phyloP scores from a whole-genome alignment of 2,888 invertebrate species.

The Cristatella mucedo region DNA sequence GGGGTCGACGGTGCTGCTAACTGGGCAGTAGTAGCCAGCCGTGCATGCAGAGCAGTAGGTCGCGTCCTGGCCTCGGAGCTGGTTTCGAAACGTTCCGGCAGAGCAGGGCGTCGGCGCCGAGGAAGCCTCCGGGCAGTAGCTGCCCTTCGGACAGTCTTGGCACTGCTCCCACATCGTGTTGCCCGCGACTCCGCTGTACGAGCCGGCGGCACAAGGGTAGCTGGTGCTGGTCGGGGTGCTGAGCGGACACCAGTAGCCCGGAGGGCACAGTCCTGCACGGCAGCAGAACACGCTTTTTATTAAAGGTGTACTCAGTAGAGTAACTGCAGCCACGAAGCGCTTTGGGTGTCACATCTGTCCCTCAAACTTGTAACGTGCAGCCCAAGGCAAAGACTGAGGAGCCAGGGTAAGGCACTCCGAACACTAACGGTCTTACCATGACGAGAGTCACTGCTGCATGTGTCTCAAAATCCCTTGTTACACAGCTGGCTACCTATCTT shows the following conservation, averaged over 20 bases:
- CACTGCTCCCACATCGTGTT: slow-evolving; percentile 29
- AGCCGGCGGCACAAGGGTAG: slow-evolving; percentile 30
- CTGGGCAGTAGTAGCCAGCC: slow-evolving; percentile 32
- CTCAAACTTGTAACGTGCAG: too few species aligned
- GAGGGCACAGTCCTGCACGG: slow-evolving; percentile 16
- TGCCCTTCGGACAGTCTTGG: slow-evolving; percentile 24
- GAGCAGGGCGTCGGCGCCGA: slow-evolving; percentile 24
- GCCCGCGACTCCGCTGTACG: slow-evolving; percentile 23
- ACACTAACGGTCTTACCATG: too few species aligned
- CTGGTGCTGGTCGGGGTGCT: slow-evolving; percentile 22
- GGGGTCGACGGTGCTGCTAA: slow-evolving; percentile 18
- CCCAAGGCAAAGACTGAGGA: too few species aligned
- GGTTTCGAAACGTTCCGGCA: slow-evolving; percentile 12
- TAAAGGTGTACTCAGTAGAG: too few species aligned
- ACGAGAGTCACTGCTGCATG: too few species aligned
- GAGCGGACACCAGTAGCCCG: slow-evolving; percentile 30
- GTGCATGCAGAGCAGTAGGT: slow-evolving; percentile 22
- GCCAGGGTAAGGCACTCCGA: too few species aligned
- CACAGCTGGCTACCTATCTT: too few species aligned
- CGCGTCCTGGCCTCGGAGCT: slow-evolving; percentile 20
- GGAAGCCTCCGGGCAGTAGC: slow-evolving; percentile 29
- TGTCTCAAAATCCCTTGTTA: too few species aligned
- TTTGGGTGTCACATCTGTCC: too few species aligned
- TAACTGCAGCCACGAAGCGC: too few species aligned
- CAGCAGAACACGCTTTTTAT: too few species aligned